phyloP scores from a whole-genome alignment of 2,797 vertebrate species.

The Eidolon dupreanum region DNA sequence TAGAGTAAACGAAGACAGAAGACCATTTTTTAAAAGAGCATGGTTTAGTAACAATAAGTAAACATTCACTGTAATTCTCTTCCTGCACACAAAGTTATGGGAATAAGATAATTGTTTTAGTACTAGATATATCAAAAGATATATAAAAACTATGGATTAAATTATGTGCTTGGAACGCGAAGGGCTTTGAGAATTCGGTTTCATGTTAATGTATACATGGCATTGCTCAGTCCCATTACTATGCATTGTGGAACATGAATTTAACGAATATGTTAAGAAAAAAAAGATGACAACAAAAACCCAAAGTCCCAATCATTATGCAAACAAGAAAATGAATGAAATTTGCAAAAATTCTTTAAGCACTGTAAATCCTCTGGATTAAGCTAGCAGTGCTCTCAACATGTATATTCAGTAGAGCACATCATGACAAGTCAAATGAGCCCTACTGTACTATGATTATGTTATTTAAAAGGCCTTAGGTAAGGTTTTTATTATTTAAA shows the following conservation, averaged over 20 bases:
- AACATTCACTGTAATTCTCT: not conserved
- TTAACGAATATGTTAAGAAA: not conserved
- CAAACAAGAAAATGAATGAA: conserved; percentile 44
- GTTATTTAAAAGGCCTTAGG: not conserved
- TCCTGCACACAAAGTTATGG: not conserved
- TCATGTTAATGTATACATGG: not conserved
- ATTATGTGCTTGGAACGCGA: not conserved
- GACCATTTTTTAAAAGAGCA: conserved; percentile 4
- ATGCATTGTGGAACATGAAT: not conserved
- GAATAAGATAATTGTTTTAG: conserved; percentile 1
- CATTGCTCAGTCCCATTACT: conserved; percentile 26
- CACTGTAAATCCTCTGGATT: not conserved
- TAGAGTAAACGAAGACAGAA: not conserved
- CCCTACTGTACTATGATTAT: not conserved
- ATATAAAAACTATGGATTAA: not conserved
- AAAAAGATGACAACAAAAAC: not conserved
- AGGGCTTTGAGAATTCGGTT: not conserved
- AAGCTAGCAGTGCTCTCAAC: not conserved
- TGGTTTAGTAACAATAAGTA: not conserved
- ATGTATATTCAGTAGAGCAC: not conserved
- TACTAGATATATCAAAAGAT: not conserved
- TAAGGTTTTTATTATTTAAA: not conserved
- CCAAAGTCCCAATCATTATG: not conserved
- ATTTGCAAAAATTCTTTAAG: not conserved
- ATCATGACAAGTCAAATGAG: not conserved